phyloP scores from a whole-genome alignment of 2,113 vertebrate genomes.

The Pedionomus torquatus region DNA sequence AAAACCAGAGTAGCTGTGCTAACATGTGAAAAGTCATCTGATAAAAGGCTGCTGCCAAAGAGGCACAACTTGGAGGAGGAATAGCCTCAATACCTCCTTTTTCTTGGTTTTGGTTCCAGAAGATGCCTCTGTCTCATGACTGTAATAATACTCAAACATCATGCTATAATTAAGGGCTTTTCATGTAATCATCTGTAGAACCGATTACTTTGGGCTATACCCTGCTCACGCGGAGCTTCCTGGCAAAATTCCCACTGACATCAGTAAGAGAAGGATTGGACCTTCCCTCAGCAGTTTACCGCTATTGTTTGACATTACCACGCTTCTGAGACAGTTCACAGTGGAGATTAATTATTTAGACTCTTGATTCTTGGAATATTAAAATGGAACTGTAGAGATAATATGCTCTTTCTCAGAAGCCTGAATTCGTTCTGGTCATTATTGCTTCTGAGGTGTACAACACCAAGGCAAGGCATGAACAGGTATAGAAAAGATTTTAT shows the following conservation, averaged over 20 bases:
- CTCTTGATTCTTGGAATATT: conserved; percentile 9
- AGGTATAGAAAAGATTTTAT: neutral
- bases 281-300: neutral
- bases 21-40: conserved; percentile 30
- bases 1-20: conserved; percentile 9
- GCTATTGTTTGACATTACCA: neutral
- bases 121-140: conserved; percentile 41
- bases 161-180: conserved; percentile 63
- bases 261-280: neutral
- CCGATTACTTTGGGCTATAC: conserved; percentile 54
- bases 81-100: neutral
- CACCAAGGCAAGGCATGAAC: neutral
- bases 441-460: neutral
- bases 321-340: neutral
- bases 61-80: neutral
- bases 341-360: neutral
- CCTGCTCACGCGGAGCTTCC: conserved; percentile 22
- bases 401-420: neutral
- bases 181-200: conserved; percentile 41
- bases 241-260: conserved; percentile 35
- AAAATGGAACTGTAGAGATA: neutral
- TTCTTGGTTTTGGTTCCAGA: conserved; percentile 48
- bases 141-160: conserved; percentile 52
- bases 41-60: neutral
- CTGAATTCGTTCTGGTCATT: neutral